Conservation (phyloP, 2,888 invertebrate genomes). For the Eulithis prunata region DNA sequence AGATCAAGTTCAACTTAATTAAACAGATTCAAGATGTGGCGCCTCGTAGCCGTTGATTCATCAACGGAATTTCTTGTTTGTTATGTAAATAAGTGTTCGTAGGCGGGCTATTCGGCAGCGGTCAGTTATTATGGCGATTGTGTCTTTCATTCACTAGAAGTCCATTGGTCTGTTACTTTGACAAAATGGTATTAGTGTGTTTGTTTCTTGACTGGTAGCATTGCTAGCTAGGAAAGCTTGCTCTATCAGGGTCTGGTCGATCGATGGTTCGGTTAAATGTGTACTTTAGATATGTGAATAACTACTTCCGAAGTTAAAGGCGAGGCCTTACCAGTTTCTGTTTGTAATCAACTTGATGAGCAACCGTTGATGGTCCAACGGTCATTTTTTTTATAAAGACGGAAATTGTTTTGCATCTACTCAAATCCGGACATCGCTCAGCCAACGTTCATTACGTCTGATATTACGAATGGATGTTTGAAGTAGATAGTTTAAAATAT, state of each 20-base stretch:
- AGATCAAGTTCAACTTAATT: slow-evolving; percentile 32
- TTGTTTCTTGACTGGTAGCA: too few relatives aligned
- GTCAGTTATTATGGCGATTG: slow-evolving; percentile 4
- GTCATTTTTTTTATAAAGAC: slow-evolving; percentile 60
- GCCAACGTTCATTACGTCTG: slow-evolving; percentile 38
- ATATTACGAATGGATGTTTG: slow-evolving; percentile 1
- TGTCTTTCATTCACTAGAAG: slow-evolving; percentile 1
- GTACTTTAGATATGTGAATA: too few relatives aligned
- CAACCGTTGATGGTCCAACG: slow-evolving; percentile 58
- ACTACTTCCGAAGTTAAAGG: slow-evolving; percentile 9
- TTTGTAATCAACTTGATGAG: slow-evolving; percentile 37
- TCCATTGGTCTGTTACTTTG: too few relatives aligned
- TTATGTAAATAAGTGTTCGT: slow-evolving; percentile 25
- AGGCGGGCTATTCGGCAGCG: slow-evolving; percentile 8
- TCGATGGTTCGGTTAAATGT: too few relatives aligned
- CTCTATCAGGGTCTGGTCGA: too few relatives aligned
- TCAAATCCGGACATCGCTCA: slow-evolving; percentile 52
- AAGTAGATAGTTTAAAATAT: background rate
- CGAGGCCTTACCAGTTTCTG: slow-evolving; percentile 30
- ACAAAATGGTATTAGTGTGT: too few relatives aligned
- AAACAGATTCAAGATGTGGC: slow-evolving; percentile 21
- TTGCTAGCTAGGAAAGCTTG: too few relatives aligned
- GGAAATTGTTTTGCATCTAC: slow-evolving; percentile 68
- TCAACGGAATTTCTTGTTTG: slow-evolving; percentile 30
- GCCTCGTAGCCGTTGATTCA: slow-evolving; percentile 24